Evolutionary conservation across 2,797 vertebrate species (phyloP).

Genomic region (Siniperca undulata): DNA sequence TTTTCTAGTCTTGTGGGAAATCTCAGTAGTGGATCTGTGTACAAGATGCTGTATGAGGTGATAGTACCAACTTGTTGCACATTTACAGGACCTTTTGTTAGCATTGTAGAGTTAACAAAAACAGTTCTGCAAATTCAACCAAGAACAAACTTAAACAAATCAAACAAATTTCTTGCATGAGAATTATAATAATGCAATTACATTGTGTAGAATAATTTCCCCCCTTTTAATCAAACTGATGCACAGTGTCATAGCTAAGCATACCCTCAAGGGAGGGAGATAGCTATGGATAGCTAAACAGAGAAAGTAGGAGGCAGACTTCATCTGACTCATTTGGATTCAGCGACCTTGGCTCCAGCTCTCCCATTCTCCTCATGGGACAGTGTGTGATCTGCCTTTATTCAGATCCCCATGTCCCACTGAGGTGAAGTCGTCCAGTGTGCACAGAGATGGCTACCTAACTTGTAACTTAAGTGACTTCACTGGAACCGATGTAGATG

Average conservation of each 20-base stretch:
- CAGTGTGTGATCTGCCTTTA: conserved; percentile 24
- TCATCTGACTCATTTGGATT: conserved; percentile 23
- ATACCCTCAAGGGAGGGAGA: conserved; percentile 5
- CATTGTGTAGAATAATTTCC: neutral
- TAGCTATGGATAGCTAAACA: neutral
- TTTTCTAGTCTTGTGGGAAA: neutral
- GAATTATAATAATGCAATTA: conserved; percentile 11
- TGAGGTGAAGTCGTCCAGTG: conserved; percentile 40
- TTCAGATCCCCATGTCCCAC: conserved; percentile 11
- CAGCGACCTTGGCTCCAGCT: conserved; percentile 5
- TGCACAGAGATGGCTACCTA: neutral
- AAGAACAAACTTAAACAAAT: neutral
- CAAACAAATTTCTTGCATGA: conserved; percentile 7
- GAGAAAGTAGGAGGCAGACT: conserved; percentile 9
- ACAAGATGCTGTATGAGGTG: neutral
- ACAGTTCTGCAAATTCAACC: conserved; percentile 7
- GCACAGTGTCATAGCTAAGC: conserved; percentile 2
- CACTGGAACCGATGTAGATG: neutral
- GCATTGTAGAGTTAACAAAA: neutral
- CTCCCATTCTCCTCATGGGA: conserved; percentile 10
- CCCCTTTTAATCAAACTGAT: neutral
- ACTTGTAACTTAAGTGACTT: neutral
- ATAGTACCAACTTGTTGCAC: neutral
- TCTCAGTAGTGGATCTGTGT: neutral
- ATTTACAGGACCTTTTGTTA: neutral